Evolutionary conservation across 1,140 invertebrate genomes (phyloP).

Genomic region (Halotydeus destructor): DNA sequence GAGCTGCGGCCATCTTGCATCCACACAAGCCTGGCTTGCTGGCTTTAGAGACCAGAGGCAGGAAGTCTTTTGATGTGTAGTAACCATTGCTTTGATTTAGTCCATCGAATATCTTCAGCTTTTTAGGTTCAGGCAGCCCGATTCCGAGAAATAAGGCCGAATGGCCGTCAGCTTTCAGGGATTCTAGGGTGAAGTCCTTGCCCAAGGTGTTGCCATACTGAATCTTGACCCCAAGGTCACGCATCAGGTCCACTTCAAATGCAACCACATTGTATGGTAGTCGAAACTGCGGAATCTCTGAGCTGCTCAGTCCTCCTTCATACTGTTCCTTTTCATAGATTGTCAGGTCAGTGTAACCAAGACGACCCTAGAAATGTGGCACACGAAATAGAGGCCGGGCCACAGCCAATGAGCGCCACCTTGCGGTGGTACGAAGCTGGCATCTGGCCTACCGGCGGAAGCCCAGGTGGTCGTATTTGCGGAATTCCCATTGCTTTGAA

Average conservation of each 20-base stretch:
- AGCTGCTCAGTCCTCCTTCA: constrained; percentile 67
- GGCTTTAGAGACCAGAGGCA: constrained; percentile 60
- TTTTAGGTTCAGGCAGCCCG: constrained; percentile 75
- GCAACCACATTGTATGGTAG: constrained; percentile 75
- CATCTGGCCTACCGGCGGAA: constrained; percentile 24
- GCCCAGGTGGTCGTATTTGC: constrained; percentile 51
- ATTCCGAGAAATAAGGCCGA: constrained; percentile 79
- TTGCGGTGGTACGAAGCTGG: constrained; percentile 41
- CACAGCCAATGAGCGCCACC: constrained; percentile 78
- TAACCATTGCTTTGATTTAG: constrained; percentile 62
- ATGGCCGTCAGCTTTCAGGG: constrained; percentile 41
- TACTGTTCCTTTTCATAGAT: constrained; percentile 77
- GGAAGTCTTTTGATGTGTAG: constrained; percentile 81
- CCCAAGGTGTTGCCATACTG: constrained; percentile 14
- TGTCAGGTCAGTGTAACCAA: constrained; percentile 75
- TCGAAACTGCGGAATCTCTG: constrained; percentile 92
- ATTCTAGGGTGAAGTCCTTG: constrained; percentile 26
- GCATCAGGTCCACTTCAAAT: constrained; percentile 77
- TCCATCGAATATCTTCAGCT: constrained; percentile 51
- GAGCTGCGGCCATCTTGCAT: not conserved
- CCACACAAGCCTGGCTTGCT: constrained; percentile 53
- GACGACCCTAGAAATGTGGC: constrained; percentile 76
- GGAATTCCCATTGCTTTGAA: constrained; percentile 82
- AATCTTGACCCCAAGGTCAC: constrained; percentile 67
- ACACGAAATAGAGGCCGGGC: constrained; percentile 88